Percentiles rank a stretch among this genome's conserved stretches.
Evolutionary conservation across 2,888 invertebrate genomes (phyloP).

Genomic region (Corbicula japonica): DNA sequence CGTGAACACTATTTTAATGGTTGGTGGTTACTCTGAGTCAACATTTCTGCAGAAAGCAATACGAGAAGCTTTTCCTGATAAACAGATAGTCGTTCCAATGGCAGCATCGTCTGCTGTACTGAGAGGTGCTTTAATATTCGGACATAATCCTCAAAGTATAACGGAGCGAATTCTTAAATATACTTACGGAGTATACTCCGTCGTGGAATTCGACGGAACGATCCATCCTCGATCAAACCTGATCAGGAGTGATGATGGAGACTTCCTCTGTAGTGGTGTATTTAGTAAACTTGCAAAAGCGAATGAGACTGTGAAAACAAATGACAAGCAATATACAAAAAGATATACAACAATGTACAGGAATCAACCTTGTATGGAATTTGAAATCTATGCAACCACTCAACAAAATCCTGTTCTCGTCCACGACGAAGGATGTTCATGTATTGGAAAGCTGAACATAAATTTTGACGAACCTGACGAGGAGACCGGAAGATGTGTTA

Average conservation of each 20-base stretch:
- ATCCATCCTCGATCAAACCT: neutral
- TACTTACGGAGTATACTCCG: neutral
- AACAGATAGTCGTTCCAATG: slow-evolving; percentile 34
- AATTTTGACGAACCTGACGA: neutral
- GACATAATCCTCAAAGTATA: neutral
- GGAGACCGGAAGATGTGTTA: neutral
- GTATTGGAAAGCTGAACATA: neutral
- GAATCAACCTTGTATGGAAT: neutral
- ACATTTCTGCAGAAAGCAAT: slow-evolving; percentile 35
- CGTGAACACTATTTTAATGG: slow-evolving; percentile 42
- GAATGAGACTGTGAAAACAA: neutral
- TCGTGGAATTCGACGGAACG: neutral
- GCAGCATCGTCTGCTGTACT: slow-evolving; percentile 43
- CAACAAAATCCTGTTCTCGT: neutral
- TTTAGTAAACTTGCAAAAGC: neutral
- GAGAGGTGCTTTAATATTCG: slow-evolving; percentile 39
- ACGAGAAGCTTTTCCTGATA: slow-evolving; percentile 28
- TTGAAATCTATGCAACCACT: neutral
- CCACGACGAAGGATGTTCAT: neutral
- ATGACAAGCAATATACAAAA: neutral
- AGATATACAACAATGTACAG: neutral
- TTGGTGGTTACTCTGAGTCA: slow-evolving; percentile 59
- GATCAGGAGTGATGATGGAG: neutral
- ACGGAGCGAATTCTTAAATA: slow-evolving; percentile 2
- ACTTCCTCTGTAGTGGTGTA: neutral